Evolutionary conservation across 2,888 invertebrate genomes (phyloP).

Genomic region (Lochmaea capreae): DNA sequence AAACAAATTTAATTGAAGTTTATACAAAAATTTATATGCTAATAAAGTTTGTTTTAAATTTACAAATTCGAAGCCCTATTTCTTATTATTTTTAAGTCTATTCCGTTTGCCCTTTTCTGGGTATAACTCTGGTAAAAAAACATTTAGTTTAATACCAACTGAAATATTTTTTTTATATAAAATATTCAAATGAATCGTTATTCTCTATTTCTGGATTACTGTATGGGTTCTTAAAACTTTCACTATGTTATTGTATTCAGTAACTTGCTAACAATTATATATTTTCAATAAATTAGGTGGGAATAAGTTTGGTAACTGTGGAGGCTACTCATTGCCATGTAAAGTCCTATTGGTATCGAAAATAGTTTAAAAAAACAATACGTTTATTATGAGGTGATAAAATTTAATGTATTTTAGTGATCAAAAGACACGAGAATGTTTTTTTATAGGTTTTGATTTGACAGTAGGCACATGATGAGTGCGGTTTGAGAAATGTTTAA

Average conservation of each 20-base stretch:
- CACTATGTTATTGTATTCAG: too few relatives aligned
- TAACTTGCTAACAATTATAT: neutral
- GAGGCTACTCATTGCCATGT: too few relatives aligned
- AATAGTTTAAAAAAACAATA: too few relatives aligned
- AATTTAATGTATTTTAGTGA: neutral
- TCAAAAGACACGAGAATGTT: neutral
- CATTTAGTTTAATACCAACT: too few relatives aligned
- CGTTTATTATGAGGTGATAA: neutral
- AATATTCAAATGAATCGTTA: neutral
- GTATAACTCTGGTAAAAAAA: neutral
- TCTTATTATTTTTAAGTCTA: neutral
- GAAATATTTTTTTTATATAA: too few relatives aligned
- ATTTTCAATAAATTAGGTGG: too few relatives aligned
- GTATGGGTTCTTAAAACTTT: neutral
- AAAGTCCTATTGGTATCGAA: too few relatives aligned
- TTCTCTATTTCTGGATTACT: neutral
- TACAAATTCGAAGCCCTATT: neutral
- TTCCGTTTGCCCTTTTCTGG: neutral
- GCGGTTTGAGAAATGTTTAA: conserved; percentile 46
- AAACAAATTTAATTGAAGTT: neutral
- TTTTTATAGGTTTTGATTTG: conserved; percentile 36
- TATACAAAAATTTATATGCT: conserved; percentile 1
- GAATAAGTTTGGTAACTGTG: too few relatives aligned
- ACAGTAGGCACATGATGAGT: conserved; percentile 34
- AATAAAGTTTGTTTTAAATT: neutral